Percentiles rank a stretch among this genome's conserved stretches.
Conservation (phyloP, 2,797 vertebrate genomes). For the Takifugu ocellatus region DNA sequence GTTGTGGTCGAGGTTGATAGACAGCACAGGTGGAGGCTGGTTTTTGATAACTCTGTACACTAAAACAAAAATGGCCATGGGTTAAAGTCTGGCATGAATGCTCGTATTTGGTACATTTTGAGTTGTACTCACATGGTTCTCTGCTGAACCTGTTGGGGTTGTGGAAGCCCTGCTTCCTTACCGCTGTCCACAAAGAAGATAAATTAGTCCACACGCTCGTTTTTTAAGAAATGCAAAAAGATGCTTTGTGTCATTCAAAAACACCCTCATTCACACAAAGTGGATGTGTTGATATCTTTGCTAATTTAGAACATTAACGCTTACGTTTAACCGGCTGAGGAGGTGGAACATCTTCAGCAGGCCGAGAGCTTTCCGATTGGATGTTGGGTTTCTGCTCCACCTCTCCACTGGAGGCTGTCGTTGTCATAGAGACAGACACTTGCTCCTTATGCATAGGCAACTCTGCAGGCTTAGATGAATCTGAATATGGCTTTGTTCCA, state of each 20-base stretch:
- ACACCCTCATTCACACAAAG: neutral
- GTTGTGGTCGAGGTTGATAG: constrained; percentile 90
- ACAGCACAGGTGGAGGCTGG: constrained; percentile 82
- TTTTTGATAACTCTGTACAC: constrained; percentile 86
- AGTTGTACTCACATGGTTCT: constrained; percentile 77
- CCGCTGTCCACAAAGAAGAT: constrained; percentile 52
- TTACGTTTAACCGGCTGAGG: constrained; percentile 66
- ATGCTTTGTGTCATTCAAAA: neutral
- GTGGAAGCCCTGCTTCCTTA: constrained; percentile 78
- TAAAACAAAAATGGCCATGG: constrained; percentile 28
- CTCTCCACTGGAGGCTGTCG: constrained; percentile 45
- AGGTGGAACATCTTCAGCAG: constrained; percentile 42
- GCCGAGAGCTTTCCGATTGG: constrained; percentile 57
- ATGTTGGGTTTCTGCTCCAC: constrained; percentile 48
- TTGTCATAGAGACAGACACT: constrained; percentile 49
- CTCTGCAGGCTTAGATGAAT: constrained; percentile 55
- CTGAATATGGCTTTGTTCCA: constrained; percentile 62
- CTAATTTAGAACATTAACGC: constrained; percentile 21
- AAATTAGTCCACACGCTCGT: neutral
- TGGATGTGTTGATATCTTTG: neutral
- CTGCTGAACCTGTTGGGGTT: constrained; percentile 83
- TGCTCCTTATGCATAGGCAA: constrained; percentile 35
- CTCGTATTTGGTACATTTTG: neutral
- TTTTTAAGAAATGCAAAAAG: neutral
- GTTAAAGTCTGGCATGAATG: accelerated